These are phyloP conservation scores for Pangasius sanitwongsei DNA, from an alignment of 2,797 vertebrate genomes.

Conservation along the genomic window DNA sequence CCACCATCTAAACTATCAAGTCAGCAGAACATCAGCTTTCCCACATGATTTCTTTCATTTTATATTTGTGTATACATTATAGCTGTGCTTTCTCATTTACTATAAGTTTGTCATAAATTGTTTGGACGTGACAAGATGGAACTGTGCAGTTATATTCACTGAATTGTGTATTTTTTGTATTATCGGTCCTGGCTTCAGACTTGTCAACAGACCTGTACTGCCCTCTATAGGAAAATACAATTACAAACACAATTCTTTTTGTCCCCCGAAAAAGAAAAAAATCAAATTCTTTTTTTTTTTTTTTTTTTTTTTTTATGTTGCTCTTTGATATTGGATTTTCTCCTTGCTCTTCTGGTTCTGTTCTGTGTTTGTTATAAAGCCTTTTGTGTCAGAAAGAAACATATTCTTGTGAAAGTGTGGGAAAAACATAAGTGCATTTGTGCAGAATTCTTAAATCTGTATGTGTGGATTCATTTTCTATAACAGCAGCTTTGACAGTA, in stretches of 20 bases:
- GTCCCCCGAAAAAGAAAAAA: too few relatives aligned
- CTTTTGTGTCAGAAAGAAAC: background rate
- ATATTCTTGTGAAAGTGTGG: background rate
- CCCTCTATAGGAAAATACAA: slow-evolving; percentile 69
- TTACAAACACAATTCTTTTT: background rate
- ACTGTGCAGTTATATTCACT: background rate
- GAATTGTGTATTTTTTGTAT: background rate
- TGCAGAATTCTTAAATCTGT: background rate
- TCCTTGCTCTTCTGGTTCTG: background rate
- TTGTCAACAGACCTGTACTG: slow-evolving; percentile 69
- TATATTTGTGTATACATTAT: background rate
- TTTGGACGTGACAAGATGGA: background rate
- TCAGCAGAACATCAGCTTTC: background rate
- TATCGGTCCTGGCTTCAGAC: background rate
- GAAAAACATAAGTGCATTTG: too few relatives aligned
- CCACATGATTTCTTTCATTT: background rate
- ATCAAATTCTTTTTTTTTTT: background rate
- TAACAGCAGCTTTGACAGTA: background rate
- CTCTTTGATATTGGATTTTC: background rate
- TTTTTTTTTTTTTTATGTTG: background rate
- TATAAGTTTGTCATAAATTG: background rate
- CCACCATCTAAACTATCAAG: background rate
- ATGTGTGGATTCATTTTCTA: too few relatives aligned
- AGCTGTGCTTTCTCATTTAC: background rate
- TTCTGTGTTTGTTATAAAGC: background rate